Conservation (phyloP, 1,140 invertebrate genomes). For the Caenorhabditis briggsae region DNA sequence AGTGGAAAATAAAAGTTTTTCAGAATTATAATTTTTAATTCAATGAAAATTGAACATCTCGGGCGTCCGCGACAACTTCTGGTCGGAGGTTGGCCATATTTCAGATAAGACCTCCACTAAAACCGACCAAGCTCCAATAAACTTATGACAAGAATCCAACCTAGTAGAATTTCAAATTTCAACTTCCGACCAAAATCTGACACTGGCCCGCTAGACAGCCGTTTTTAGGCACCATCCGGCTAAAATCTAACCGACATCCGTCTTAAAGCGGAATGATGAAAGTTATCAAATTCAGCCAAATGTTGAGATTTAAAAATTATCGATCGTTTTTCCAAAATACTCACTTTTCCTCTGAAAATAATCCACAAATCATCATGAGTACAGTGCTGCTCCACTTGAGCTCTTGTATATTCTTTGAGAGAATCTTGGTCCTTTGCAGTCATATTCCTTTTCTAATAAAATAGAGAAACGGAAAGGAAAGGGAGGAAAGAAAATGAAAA, state of each 20-base stretch:
- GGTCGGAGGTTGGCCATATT: no score
- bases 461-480: not conserved
- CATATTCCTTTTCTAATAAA: not conserved
- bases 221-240: no score
- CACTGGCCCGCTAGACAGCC: no score
- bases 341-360: conserved; percentile 37
- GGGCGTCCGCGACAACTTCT: not conserved
- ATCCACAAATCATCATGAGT: conserved; percentile 57
- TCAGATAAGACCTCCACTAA: no score
- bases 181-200: no score
- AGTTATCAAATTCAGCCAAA: not conserved
- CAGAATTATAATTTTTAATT: not conserved
- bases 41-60: not conserved
- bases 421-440: not conserved
- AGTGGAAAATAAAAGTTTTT: not conserved
- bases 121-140: no score
- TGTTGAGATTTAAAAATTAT: not conserved
- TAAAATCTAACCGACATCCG: not conserved
- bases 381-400: conserved; percentile 55
- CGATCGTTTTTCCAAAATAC: not conserved
- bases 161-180: no score
- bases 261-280: not conserved
- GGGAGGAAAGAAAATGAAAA: not conserved
- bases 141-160: no score
- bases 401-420: conserved; percentile 54